Base-by-base conservation (phyloP, 1,140 invertebrate genomes). In the Drosophila tsacasi region DNA sequence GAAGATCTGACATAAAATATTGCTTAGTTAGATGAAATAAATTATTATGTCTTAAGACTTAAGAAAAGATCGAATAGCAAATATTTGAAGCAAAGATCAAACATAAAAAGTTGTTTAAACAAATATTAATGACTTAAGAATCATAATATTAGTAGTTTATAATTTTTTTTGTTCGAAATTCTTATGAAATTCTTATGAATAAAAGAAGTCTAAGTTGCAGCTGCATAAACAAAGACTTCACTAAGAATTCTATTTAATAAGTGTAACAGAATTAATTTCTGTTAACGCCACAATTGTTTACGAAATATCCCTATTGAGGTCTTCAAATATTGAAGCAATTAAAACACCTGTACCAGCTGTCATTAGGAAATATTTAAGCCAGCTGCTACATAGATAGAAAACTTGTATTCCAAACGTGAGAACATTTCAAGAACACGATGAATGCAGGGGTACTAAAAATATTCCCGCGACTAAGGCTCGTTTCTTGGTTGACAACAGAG, bases 401-500 rank as follows among this genome's bases (percentile, higher is more conserved):
- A 40, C 42, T 23, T 72, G 21, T 59, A 27, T 25, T 44, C 21
- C 13, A 40, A 58, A 58, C 35, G 23, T 50, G 39, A 47, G 27
- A 78, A 62, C 44, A 74, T 58, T 64, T 61, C 27, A 83, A 57
- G 37, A 73, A 73, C 54, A 73, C 47, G 49, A 50, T 44, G 44
- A 72, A 67, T 78, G 12, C 32, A 84, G 63, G 54, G 1, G 61
- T 62, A 87, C 84, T 89, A 89, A 81, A 84, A 84, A 84, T 87
- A 89, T 87, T 71, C 57, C 73, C 42, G 50, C 42, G 35, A 71
- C 76, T 78, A 57, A 78, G 67, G 67, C 46, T 40, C 21, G n/a
- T 47, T 69, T 39, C 37, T 59, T 60, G 65, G 85, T 89, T 90
- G 85, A 90, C 84, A 90, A 84, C 84, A 87, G 68, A 87, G 68